These are phyloP conservation scores for Drosophila subpulchrella DNA, from an alignment of 1,140 invertebrate genomes.

Conservation along the genomic window DNA sequence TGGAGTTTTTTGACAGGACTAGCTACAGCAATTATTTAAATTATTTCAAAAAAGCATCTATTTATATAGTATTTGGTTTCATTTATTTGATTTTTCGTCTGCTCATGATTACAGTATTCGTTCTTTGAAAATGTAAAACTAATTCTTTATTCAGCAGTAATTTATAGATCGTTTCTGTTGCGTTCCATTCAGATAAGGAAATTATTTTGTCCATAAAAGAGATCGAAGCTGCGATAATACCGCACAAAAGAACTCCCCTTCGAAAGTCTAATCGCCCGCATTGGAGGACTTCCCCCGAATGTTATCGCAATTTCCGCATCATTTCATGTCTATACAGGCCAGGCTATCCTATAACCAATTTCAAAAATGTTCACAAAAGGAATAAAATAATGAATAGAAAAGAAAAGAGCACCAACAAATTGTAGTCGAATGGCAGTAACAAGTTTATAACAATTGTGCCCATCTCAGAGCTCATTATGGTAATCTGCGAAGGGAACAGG, in stretches of 20 bases:
- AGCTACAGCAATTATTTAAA: too few relatives aligned
- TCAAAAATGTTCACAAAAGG: conserved; percentile 11
- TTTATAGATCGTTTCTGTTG: not conserved
- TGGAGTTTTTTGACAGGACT: too few relatives aligned
- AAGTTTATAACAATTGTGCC: conserved; percentile 70
- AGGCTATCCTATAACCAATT: conserved; percentile 46
- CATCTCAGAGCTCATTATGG: conserved; percentile 70
- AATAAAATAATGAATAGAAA: conserved; percentile 41
- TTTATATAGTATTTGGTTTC: too few relatives aligned
- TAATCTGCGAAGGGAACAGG: conserved; percentile 57
- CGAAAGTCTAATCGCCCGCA: conserved; percentile 20
- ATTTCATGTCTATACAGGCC: conserved; percentile 29
- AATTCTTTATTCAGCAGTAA: not conserved
- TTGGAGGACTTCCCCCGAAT: conserved; percentile 22
- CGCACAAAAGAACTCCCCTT: conserved; percentile 16
- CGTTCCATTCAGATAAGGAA: not conserved
- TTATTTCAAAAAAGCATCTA: too few relatives aligned
- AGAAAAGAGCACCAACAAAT: conserved; percentile 51
- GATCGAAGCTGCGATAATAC: conserved; percentile 6
- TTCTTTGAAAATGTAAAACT: too few relatives aligned
- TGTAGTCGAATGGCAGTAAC: conserved; percentile 70
- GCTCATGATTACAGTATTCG: too few relatives aligned
- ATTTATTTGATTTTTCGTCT: too few relatives aligned
- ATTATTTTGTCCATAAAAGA: conserved; percentile 7
- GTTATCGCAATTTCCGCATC: conserved; percentile 43